Conservation (phyloP, 2,113 vertebrate species). For the Saccopteryx leptura region DNA sequence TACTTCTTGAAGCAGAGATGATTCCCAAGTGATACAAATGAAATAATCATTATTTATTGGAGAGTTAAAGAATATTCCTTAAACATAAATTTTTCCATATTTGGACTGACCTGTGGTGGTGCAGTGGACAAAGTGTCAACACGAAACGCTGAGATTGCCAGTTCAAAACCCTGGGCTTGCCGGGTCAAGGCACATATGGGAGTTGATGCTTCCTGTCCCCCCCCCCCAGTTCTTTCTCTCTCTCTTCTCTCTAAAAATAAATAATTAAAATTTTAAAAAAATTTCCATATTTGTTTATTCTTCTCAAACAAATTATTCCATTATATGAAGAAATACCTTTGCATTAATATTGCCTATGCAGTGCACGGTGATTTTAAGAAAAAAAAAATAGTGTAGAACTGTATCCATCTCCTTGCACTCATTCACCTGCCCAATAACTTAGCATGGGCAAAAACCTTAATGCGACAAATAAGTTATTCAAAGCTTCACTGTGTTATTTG, state of each 20-base stretch:
- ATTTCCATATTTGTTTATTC: background rate
- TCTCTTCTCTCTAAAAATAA: too few relatives aligned
- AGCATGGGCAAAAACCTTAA: background rate
- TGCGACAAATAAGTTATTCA: background rate
- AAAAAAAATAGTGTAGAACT: background rate
- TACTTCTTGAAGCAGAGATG: background rate
- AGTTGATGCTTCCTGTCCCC: too few relatives aligned
- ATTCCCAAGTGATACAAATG: background rate
- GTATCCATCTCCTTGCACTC: background rate
- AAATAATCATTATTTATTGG: background rate
- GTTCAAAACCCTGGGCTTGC: too few relatives aligned
- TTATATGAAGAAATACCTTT: conserved; percentile 7
- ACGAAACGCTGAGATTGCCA: too few relatives aligned
- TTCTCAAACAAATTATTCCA: background rate
- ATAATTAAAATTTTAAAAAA: too few relatives aligned
- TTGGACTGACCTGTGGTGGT: too few relatives aligned
- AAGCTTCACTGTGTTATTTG: background rate
- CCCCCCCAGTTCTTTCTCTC: too few relatives aligned
- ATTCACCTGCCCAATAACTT: background rate
- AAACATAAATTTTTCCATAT: background rate
- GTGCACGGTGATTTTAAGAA: background rate
- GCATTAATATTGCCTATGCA: background rate
- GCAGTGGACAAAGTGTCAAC: too few relatives aligned
- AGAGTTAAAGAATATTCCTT: conserved; percentile 49
- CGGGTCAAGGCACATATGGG: too few relatives aligned